Conservation (phyloP, 2,888 invertebrate genomes). For the Tinea pellionella region DNA sequence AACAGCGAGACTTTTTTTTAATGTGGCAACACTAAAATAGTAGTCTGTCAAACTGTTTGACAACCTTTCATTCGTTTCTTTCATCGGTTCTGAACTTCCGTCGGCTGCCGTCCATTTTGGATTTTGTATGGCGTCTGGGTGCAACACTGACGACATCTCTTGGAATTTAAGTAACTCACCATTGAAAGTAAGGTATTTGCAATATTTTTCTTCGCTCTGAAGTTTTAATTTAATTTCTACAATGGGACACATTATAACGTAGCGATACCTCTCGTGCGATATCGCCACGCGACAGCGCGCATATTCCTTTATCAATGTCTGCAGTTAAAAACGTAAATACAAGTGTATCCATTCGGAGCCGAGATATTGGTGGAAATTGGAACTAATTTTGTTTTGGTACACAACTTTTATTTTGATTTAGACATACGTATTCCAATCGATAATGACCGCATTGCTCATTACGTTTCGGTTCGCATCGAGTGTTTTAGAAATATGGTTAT, state of each 20-base stretch:
- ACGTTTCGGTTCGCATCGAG: background rate
- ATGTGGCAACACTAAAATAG: background rate
- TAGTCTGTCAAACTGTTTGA: background rate
- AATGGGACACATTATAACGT: background rate
- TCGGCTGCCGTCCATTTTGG: background rate
- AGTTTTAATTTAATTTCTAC: background rate
- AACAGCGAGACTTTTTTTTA: background rate
- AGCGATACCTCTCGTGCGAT: background rate
- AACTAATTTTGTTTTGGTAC: constrained; percentile 3
- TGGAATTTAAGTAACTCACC: constrained; percentile 2
- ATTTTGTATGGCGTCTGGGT: background rate
- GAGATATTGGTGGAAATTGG: background rate
- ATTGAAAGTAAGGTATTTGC: constrained; percentile 2
- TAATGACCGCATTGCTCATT: background rate
- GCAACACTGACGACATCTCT: constrained; percentile 5
- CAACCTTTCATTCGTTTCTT: background rate
- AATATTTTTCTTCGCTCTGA: background rate
- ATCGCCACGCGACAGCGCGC: background rate
- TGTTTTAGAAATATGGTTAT: too few species aligned
- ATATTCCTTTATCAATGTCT: background rate
- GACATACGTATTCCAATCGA: background rate
- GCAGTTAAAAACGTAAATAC: background rate
- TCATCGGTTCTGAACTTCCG: too few species aligned
- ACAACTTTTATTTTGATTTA: background rate
- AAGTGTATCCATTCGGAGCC: background rate